Evolutionary conservation across 1,140 invertebrate genomes (phyloP), one percentile per base, ranked within the genome.

Genomic region (Phortica variegata): DNA sequence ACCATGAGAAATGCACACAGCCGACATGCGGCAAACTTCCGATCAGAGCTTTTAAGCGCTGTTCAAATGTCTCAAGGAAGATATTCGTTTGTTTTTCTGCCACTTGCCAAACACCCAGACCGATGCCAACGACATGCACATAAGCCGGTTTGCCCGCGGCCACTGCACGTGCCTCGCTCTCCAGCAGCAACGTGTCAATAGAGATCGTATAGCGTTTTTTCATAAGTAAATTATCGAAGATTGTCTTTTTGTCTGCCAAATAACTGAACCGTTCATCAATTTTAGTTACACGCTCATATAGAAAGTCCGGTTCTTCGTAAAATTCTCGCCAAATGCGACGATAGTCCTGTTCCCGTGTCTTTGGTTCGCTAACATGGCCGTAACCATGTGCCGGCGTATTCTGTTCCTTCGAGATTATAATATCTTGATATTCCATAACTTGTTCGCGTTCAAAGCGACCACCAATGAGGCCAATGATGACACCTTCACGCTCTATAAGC

Each of bases 381-480:
- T 76, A 83, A 41, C 82, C 82, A 17, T 77, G 77, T 1, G 65
- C 57, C 5, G 47, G 36, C 4, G 66, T 79, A 50, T 84, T 84
- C 52, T 84, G 82, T 1, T 55, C 32, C 8, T 60, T 52, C 0
- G 78, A 76, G 3, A 83, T 61, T 1, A 83, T 41, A 9, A 83
- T 80, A 29, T 84, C 82, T 51, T 83, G 77, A 36, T 73, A 82
- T 47, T 84, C 82, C 82, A 84, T 83, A 7, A 78, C 61, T 18
- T 75, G 49, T 9, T 58, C 41, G 15, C 77, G 76, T 47, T 74
- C 65, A 12, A 83, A 78, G 19, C 82, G 78, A 18, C 77, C 63
- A 0, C 79, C 79, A 49, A 80, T 79, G 1, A 80, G 43, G 1
- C 79, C 79, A 1, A 75, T 58, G 2, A 77, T 60, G 16, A 77